Percentiles rank a stretch among this genome's conserved stretches.
phyloP scores from a whole-genome alignment of 2,888 invertebrate genomes.

The Chalcosyrphus nemorum region DNA sequence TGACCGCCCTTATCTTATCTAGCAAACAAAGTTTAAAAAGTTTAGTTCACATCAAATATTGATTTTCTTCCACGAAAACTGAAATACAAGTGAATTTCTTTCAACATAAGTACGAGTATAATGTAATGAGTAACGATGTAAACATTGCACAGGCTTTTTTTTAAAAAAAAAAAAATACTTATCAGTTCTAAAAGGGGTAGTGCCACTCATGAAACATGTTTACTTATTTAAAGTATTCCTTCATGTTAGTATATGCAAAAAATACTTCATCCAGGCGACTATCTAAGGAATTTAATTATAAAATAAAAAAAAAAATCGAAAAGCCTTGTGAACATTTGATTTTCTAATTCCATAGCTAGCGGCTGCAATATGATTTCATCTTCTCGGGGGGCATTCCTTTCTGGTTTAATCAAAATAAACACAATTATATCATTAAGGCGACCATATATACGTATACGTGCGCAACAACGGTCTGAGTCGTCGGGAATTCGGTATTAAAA shows the following conservation, averaged over 20 bases:
- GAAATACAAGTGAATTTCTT: not conserved
- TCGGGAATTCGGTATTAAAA: not conserved
- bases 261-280: not conserved
- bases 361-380: slow-evolving; percentile 8
- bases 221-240: too few relatives aligned
- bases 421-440: slow-evolving; percentile 20
- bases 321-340: not conserved
- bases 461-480: not conserved
- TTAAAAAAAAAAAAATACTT: not conserved
- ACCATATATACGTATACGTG: not conserved
- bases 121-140: not conserved
- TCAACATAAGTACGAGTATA: too few relatives aligned
- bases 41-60: not conserved
- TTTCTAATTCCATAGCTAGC: not conserved
- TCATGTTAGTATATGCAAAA: not conserved
- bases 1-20: not conserved
- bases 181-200: not conserved
- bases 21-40: not conserved
- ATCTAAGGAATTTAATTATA: not conserved
- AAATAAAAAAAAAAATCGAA: not conserved
- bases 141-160: not conserved
- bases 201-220: not conserved
- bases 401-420: slow-evolving; percentile 9
- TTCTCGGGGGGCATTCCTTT: not conserved
- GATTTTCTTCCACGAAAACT: not conserved